Evolutionary conservation across 2,888 invertebrate species (phyloP), one percentile per base, ranked within the genome.

Genomic region (Dyspetes luteomarginatus): DNA sequence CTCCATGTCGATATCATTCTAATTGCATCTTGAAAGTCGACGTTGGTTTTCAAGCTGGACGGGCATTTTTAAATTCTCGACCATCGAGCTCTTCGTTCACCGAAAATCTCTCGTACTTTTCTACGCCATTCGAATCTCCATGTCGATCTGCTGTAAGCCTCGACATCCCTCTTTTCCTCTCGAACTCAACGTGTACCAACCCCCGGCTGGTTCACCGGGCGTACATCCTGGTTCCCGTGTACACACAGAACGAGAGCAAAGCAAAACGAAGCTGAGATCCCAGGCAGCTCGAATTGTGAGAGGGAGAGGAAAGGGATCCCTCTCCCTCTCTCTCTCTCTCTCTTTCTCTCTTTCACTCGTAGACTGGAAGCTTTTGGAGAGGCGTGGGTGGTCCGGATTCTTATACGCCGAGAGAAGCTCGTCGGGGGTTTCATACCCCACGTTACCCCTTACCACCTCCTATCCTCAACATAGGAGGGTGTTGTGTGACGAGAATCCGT

Each of bases 351-450:
- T n/a, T n/a, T n/a, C n/a, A n/a, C n/a, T n/a, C n/a, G 64, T 52
- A 62, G 60, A 74, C 50, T 52, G 30, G 64, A 56, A 77, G 76
- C 64, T 73, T 73, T 73, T 56, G 28, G 30, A 55, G 65, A 62
- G 69, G 60, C 74, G 81, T 77, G 81, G 81, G 78, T 81, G 69
- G 78, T 69, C 65, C 81, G 65, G 64, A 81, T 81, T 81, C 81
- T 81, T 81, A 81, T 81, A 81, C 78, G 81, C 73, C 69, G 74
- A 74, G 65, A 69, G 55, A 22, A 41, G 69, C 45, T 41, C 50
- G 62, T 64, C 62, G 76, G 30, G 50, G 65, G 36, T 71, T 72
- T 78, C 71, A 50, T 72, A n/a, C 36, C 45, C 22, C 24, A n/a
- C 55, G 22, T 28, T 24, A 30, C 50, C 24, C 50, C 22, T 58